Evolutionary conservation across 2,888 invertebrate species (phyloP), one percentile per base, ranked within the genome.

Genomic region (Machimus rusticus): DNA sequence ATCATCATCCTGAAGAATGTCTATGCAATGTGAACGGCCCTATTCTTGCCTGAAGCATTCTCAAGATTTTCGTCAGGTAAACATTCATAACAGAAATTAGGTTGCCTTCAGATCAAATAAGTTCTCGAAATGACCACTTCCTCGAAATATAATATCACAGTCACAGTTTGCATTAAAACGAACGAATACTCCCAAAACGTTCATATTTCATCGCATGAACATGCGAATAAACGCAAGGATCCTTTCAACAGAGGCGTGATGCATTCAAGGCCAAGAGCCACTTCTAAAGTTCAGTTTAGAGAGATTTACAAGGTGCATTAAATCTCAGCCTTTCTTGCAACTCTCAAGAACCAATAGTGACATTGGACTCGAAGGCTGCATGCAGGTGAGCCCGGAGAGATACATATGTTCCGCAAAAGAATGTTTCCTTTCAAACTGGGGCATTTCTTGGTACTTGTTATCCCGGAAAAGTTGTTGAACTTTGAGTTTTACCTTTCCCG

Each of bases 1-100:
- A 84, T 84, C 66, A 84, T 39, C 66, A 84, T n/a, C 5, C n/a
- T n/a, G 2, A 37, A 37, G 74, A 84, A 84, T 66, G 16, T n/a
- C 57, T 66, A n/a, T 39, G 84, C 66, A 51, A 8, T 51, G 51
- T 51, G 51, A 51, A 51, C 16, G 84, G 23, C 8, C 3, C 37
- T 34, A 84, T 74, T 84, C 39, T 66, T 14, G 66, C 19, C 66
- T 66, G 28, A 23, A 66, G 66, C 66, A 23, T 66, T 23, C 34
- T 77, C 39, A 16, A 34, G 28, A 19, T 66, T 66, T 66, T 66
- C 66, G 66, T 12, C 23, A 23, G 66, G 28, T 23, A 66, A 66
- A 66, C 66, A 66, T 66, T 66, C 28, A 66, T 28, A 66, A 66
- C n/a, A 66, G 9, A 66, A 66, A 66, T 66, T 66, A 66, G 66